Conservation (phyloP, 2,113 vertebrate species). For the Halcyon senegalensis region DNA sequence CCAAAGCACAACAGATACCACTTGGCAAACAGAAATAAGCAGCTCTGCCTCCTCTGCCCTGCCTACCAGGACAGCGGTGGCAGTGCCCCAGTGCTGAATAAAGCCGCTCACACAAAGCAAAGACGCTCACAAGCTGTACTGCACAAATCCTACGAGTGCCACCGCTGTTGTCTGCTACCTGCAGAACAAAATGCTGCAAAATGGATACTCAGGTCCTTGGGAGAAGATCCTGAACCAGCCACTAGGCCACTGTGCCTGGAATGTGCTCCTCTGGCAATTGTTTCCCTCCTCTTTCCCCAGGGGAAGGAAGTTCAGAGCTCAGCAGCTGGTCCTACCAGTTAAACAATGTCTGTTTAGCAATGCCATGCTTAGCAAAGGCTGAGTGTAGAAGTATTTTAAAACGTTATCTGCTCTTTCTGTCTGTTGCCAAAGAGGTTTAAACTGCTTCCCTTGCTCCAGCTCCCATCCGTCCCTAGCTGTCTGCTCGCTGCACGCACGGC, state of each 20-base stretch:
- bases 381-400: not conserved
- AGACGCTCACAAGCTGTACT: not conserved
- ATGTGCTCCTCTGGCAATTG: not conserved
- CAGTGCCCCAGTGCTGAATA: not conserved
- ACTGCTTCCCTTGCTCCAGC: not conserved
- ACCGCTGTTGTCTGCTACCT: not conserved
- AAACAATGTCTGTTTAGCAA: not conserved
- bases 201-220: accelerated
- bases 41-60: not conserved
- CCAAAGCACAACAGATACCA: not conserved
- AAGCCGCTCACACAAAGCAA: not conserved
- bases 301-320: not conserved
- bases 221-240: not conserved
- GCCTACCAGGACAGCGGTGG: not conserved
- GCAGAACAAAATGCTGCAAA: not conserved
- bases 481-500: not conserved
- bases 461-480: accelerated
- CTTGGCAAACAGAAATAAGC: not conserved
- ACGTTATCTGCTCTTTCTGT: not conserved
- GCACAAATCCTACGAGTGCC: accelerated
- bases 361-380: not conserved
- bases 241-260: not conserved
- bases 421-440: not conserved
- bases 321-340: not conserved
- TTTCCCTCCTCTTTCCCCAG: not conserved